phyloP scores from a whole-genome alignment of 1,140 invertebrate species.

The Leptopilina clavipes region DNA sequence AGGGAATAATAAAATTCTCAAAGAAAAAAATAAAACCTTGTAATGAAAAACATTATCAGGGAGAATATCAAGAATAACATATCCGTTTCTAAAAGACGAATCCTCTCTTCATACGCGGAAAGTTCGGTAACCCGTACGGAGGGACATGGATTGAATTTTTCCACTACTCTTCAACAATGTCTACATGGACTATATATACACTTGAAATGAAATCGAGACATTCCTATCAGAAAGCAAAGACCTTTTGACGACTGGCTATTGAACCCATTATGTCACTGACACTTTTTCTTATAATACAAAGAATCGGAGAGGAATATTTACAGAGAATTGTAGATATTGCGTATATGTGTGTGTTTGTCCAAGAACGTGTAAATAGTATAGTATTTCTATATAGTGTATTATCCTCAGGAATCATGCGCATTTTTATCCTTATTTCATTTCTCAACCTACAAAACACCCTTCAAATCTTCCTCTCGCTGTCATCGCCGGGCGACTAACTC shows the following conservation, averaged over 20 bases:
- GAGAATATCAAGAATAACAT: too few relatives aligned
- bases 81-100: background rate
- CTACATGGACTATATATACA: background rate
- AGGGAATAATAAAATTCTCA: too few relatives aligned
- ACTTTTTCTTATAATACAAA: background rate
- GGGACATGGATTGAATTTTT: background rate
- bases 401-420: background rate
- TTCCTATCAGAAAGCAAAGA: background rate
- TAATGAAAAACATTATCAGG: too few relatives aligned
- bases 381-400: background rate
- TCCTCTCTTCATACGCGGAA: background rate
- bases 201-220: background rate
- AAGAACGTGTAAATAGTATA: background rate
- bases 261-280: background rate
- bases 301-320: background rate
- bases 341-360: background rate
- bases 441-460: constrained; percentile 7
- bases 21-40: too few relatives aligned
- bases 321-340: background rate
- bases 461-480: background rate
- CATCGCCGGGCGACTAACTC: background rate
- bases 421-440: too few relatives aligned
- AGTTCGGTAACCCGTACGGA: background rate
- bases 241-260: background rate
- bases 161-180: background rate